Percentiles rank a stretch among this genome's conserved stretches.
These are phyloP conservation scores for Tragopan temminckii DNA, from an alignment of 2,797 vertebrate species.

Conservation along the genomic window DNA sequence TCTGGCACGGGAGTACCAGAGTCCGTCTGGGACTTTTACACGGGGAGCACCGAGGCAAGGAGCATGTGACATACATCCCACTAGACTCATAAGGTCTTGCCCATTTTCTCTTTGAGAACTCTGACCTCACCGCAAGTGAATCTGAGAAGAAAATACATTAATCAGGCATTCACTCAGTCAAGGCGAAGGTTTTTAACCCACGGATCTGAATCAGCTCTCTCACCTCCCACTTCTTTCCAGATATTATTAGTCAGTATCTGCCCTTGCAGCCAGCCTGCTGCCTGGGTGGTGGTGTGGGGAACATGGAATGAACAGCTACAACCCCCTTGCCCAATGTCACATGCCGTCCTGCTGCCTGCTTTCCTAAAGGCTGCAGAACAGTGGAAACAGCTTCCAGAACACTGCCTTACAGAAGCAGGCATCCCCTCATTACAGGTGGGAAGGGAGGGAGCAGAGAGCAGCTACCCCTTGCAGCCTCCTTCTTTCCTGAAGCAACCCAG, in stretches of 20 bases:
- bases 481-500: slow-evolving; percentile 1
- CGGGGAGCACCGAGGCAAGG: not conserved
- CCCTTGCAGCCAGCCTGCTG: not conserved
- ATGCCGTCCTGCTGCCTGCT: not conserved
- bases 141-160: slow-evolving; percentile 54
- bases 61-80: not conserved
- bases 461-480: not conserved
- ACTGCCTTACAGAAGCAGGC: not conserved
- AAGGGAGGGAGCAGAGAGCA: not conserved
- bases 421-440: not conserved
- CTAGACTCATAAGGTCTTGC: not conserved
- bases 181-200: slow-evolving; percentile 21
- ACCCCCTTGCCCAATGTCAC: not conserved
- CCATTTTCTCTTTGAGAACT: slow-evolving; percentile 34
- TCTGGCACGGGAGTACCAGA: fast-evolving
- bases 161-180: slow-evolving; percentile 12
- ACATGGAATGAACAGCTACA: not conserved
- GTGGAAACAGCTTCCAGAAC: not conserved
- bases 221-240: slow-evolving; percentile 26
- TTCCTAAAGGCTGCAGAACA: not conserved
- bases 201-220: slow-evolving; percentile 49
- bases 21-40: not conserved
- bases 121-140: slow-evolving; percentile 59
- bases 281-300: not conserved
- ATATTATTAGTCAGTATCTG: slow-evolving; percentile 52